These are phyloP conservation scores for Acanthopleura granulata DNA, from an alignment of 2,888 invertebrate species.

Conservation along the genomic window DNA sequence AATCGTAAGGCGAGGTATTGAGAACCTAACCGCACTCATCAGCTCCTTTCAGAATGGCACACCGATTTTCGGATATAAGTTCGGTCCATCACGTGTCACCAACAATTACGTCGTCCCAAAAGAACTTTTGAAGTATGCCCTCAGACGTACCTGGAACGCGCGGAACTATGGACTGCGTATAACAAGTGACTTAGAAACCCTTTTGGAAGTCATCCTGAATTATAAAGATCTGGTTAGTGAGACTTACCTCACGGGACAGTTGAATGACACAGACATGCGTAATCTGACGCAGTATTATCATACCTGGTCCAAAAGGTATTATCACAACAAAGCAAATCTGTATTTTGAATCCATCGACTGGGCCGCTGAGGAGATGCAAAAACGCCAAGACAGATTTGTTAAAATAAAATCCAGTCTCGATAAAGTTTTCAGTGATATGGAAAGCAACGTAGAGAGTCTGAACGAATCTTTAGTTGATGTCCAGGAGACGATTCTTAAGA, in stretches of 20 bases:
- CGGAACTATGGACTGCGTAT: conserved; percentile 36
- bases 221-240: conserved; percentile 30
- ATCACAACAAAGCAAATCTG: conserved; percentile 24
- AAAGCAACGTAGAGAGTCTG: conserved; percentile 32
- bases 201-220: conserved; percentile 24
- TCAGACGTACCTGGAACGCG: conserved; percentile 34
- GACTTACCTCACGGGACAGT: conserved; percentile 27
- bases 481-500: conserved; percentile 30
- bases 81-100: conserved; percentile 31
- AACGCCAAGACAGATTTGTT: conserved; percentile 31
- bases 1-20: conserved; percentile 38
- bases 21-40: conserved; percentile 45
- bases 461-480: conserved; percentile 25
- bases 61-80: conserved; percentile 48
- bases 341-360: conserved; percentile 49
- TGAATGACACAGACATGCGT: background rate
- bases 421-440: conserved; percentile 25
- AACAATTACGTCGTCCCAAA: conserved; percentile 48
- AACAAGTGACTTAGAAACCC: conserved; percentile 31
- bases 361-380: conserved; percentile 36
- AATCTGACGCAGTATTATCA: background rate
- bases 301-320: conserved; percentile 1
- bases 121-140: conserved; percentile 39
- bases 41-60: conserved; percentile 46
- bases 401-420: conserved; percentile 25